Base-by-base conservation (phyloP, 2,888 invertebrate species). In the Hesperia comma region DNA sequence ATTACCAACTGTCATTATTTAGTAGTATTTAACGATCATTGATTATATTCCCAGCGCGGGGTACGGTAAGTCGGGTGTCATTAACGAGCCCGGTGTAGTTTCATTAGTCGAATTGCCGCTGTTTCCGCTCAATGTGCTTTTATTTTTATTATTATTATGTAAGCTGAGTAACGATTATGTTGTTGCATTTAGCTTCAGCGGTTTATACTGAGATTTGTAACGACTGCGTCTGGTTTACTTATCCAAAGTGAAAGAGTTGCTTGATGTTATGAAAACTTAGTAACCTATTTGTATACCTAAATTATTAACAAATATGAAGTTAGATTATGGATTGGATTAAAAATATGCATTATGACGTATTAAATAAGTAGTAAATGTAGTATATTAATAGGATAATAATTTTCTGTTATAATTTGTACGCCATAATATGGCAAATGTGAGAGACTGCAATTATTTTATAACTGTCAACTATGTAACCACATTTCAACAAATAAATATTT, bases 71-170 rank as follows among this genome's bases (percentile, higher is more conserved):
- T 4, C 4, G 46, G 57, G 41, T 2, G 46, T 64, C 69, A 69
- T 69, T 69, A 69, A 21, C 63, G 61, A 33, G 66, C 69, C 51
- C 67, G 49, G 67, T 69, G 67, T 69, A 68, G 71, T 77, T 77
- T 77, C 74, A 77, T 77, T 78, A 77, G 73, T 68, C 55, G 72
- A 75, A 78, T 74, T 68, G 72, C 70, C 69, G 68, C 72, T 74
- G 74, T 76, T 78, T 78, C 76, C 77, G 69, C 70, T 56, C 77
- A 67, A 77, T 78, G 73, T 71, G 74, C 60, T 77, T 78, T 78
- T 76, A 78, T 75, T 75, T 73, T 78, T 74, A 78, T 76, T 73
- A 70, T 74, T 74, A 74, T 75, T 74, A 71, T 73, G 71, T 66
- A 61, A 68, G 69, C 70, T 66, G 64, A 66, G 54, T 66, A 54